phyloP scores from a whole-genome alignment of 2,797 vertebrate genomes.

The Brachyalestes nurse region DNA sequence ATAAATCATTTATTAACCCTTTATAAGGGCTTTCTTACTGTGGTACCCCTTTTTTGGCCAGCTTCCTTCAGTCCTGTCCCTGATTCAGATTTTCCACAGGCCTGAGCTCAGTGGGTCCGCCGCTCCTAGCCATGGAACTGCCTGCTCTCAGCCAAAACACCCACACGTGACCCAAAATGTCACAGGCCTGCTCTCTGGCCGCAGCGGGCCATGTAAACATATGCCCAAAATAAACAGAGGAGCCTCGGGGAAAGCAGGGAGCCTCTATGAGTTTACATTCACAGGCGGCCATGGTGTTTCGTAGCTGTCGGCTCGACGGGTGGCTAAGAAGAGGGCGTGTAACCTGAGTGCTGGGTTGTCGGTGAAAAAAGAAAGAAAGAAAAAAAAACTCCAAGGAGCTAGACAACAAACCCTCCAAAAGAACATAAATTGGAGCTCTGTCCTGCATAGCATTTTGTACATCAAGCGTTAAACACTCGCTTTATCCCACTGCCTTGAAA shows the following conservation, averaged over 20 bases:
- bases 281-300: not conserved
- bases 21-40: too few species aligned
- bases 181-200: constrained; percentile 57
- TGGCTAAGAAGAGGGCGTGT: constrained; percentile 23
- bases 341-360: constrained; percentile 12
- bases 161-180: constrained; percentile 66
- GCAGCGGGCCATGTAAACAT: constrained; percentile 63
- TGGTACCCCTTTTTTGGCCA: not conserved
- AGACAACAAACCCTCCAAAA: constrained; percentile 51
- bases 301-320: not conserved
- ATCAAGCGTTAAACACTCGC: constrained; percentile 45
- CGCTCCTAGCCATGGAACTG: constrained; percentile 42
- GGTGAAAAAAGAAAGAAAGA: not conserved
- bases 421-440: constrained; percentile 27
- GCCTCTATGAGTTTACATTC: not conserved
- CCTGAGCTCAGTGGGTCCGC: constrained; percentile 34
- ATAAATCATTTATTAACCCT: too few species aligned
- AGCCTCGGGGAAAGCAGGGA: constrained; percentile 4
- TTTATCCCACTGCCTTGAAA: constrained; percentile 43
- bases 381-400: constrained; percentile 59
- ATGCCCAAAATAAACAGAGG: constrained; percentile 56
- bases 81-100: constrained; percentile 66
- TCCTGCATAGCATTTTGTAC: constrained; percentile 37
- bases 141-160: constrained; percentile 63
- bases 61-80: not conserved